Base-by-base conservation (phyloP, 2,888 invertebrate genomes). In the Halictus quadricinctus region DNA sequence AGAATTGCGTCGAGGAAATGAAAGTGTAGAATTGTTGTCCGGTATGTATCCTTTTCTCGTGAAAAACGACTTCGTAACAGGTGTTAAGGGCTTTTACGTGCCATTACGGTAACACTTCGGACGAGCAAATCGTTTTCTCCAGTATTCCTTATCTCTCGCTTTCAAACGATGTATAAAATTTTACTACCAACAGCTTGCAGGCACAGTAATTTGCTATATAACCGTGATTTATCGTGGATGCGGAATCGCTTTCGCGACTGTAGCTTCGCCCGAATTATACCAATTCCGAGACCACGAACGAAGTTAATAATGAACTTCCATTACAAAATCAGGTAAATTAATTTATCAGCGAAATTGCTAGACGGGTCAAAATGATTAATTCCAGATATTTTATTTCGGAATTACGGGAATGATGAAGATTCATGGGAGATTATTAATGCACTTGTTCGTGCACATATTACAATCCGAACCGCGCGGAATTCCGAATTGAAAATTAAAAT, bases 121-220 rank as follows among this genome's bases (percentile, higher is more conserved):
- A 12, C 50, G 50, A 36, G 50, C 36, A 36, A 73, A 54, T 54
- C 29, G 50, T 73, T 73, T 54, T 21, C 73, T 36, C 50, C 48
- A 36, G 73, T 54, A 50, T 73, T 50, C 50, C 73, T 73, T 50
- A 73, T 73, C 50, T 36, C 36, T 5, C 1, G 21, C 36, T 73
- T n/a, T 73, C 73, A 7, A 73, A 73, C 36, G 73, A 54, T 73
- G 48, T 54, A 50, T 50, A 73, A 73, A 73, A 73, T 73, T 73
- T 50, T 73, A 73, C 25, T 73, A 36, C 36, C 36, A 29, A 21
- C 50, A 54, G 73, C 73, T 73, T 36, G 21, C 29, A 73, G 36
- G 50, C 18, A 36, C 73, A 21, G 73, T 36, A 18, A 72, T 73
- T 54, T 36, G 36, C 48, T 18, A 18, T 18, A 15, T 21, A 70